Percentiles rank a stretch among this genome's conserved stretches.
Conservation (phyloP, 2,797 vertebrate genomes). For the Sebastes nivosus region DNA sequence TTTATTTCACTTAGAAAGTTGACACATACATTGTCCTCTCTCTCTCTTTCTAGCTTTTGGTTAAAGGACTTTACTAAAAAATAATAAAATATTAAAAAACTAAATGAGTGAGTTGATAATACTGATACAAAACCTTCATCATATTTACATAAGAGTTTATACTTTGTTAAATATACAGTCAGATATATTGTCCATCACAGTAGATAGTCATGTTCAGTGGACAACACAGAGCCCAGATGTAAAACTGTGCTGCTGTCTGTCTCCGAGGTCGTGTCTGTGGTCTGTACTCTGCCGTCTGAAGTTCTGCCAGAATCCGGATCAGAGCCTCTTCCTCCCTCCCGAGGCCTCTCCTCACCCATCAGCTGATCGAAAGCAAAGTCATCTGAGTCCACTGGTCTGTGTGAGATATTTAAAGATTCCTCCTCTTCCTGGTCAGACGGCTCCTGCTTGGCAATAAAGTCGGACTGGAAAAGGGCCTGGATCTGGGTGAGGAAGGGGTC, state of each 20-base stretch:
- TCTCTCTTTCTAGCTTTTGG: background rate
- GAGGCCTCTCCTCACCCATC: constrained; percentile 5
- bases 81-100: background rate
- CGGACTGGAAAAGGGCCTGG: constrained; percentile 88
- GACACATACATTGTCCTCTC: too few species aligned
- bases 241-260: constrained; percentile 44
- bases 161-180: background rate
- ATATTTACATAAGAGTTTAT: background rate
- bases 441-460: constrained; percentile 83
- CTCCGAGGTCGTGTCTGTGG: constrained; percentile 7
- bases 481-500: constrained; percentile 90
- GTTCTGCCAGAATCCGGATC: constrained; percentile 13
- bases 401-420: constrained; percentile 42
- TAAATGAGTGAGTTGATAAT: background rate
- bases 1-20: constrained; percentile 18
- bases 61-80: background rate
- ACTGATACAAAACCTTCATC: background rate
- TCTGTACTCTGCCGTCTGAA: background rate
- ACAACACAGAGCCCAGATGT: constrained; percentile 77
- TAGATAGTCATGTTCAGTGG: constrained; percentile 76
- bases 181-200: constrained; percentile 52
- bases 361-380: constrained; percentile 47
- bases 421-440: constrained; percentile 66
- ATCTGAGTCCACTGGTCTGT: constrained; percentile 39
- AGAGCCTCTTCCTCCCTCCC: constrained; percentile 5